phyloP scores from a whole-genome alignment of 2,797 vertebrate species.

The Cossypha dichroa region DNA sequence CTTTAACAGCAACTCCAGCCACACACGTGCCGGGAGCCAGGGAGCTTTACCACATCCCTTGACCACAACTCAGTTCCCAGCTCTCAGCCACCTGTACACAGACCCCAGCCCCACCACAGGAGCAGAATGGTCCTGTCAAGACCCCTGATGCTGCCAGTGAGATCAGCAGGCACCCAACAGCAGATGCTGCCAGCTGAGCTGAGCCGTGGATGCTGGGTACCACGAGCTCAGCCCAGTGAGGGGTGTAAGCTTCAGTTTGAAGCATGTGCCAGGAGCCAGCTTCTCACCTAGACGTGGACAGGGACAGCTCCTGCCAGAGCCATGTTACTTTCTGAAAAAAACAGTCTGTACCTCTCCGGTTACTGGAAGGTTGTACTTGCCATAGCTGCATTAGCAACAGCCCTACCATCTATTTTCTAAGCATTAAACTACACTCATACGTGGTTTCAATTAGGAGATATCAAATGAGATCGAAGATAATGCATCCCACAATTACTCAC shows the following conservation, averaged over 20 bases:
- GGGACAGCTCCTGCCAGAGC: neutral
- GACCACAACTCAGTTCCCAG: neutral
- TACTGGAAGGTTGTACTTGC: slow-evolving; percentile 15
- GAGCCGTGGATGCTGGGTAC: fast-evolving
- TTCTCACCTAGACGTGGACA: neutral
- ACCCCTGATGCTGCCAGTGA: neutral
- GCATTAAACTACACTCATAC: slow-evolving; percentile 63
- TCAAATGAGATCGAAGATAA: slow-evolving; percentile 77
- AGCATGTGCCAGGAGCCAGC: neutral
- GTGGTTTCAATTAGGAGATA: slow-evolving; percentile 76
- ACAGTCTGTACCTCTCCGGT: neutral
- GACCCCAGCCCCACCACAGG: fast-evolving
- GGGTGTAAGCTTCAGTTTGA: neutral
- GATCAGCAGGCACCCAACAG: fast-evolving
- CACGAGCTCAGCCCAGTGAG: fast-evolving
- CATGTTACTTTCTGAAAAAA: neutral
- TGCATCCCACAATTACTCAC: slow-evolving; percentile 73
- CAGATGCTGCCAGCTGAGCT: neutral
- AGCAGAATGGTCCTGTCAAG: neutral
- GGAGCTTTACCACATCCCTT: fast-evolving
- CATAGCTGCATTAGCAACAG: slow-evolving; percentile 33
- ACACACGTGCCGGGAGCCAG: fast-evolving
- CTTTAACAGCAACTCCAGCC: neutral
- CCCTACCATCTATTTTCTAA: slow-evolving; percentile 68
- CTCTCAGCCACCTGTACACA: fast-evolving